A percentile compares a stretch with the other conserved stretches of the same genome.
phyloP scores from a whole-genome alignment of 2,888 invertebrate genomes.

The Teinopalpus imperialis region DNA sequence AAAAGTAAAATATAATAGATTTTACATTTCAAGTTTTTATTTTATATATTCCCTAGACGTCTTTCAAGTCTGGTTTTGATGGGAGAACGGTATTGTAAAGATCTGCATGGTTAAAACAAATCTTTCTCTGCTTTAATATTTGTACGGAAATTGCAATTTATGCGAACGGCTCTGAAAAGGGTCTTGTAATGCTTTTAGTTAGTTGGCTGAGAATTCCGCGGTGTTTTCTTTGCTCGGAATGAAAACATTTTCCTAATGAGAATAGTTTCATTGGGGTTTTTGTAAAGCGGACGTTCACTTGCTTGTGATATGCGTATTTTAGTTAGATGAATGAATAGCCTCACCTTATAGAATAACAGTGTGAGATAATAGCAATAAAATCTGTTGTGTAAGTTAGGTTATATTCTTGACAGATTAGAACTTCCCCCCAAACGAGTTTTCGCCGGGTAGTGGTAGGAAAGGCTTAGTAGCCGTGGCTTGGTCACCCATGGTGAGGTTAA shows the following conservation, averaged over 20 bases:
- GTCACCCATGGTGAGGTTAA: too few relatives aligned
- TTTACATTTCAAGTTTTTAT: too few relatives aligned
- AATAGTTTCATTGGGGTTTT: constrained; percentile 24
- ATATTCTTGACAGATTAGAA: too few relatives aligned
- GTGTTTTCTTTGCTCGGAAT: constrained; percentile 27
- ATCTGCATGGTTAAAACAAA: constrained; percentile 5
- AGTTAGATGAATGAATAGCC: too few relatives aligned
- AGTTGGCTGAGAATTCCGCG: constrained; percentile 15
- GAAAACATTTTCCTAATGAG: constrained; percentile 31
- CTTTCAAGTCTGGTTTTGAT: neutral
- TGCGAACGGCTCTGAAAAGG: constrained; percentile 10
- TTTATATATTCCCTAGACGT: neutral
- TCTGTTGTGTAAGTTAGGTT: too few relatives aligned
- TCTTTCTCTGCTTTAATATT: constrained; percentile 9
- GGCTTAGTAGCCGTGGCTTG: too few relatives aligned
- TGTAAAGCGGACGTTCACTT: constrained; percentile 17
- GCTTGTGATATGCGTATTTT: constrained; percentile 3
- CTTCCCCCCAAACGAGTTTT: too few relatives aligned
- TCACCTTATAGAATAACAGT: too few relatives aligned
- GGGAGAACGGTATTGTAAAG: neutral
- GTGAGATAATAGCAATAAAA: too few relatives aligned
- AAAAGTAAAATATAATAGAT: too few relatives aligned
- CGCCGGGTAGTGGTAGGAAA: too few relatives aligned
- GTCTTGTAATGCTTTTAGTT: constrained; percentile 21
- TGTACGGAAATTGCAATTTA: constrained; percentile 23